Conservation (phyloP, 23 tunicate species). For the Botrylloides violaceus region DNA sequence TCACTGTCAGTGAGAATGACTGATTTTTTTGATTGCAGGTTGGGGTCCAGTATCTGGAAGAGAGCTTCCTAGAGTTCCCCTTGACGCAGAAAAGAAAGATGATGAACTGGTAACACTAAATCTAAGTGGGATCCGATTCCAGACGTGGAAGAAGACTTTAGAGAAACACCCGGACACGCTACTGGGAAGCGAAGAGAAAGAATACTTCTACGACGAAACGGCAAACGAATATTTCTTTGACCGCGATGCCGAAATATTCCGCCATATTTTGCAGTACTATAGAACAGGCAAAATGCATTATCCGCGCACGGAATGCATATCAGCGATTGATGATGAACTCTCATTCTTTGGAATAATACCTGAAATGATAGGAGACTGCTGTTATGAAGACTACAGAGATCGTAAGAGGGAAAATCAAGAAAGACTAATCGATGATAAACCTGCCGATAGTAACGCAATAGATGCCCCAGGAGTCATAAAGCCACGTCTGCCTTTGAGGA, state of each 20-base stretch:
- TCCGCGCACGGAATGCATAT: conserved; percentile 96
- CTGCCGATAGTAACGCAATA: background rate
- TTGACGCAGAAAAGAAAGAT: conserved; percentile 24
- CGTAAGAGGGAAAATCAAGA: conserved; percentile 92
- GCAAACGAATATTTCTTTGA: conserved; percentile 91
- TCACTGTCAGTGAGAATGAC: background rate
- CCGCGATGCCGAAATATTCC: conserved; percentile 94
- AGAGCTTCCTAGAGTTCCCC: conserved; percentile 56
- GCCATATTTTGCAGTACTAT: conserved; percentile 82
- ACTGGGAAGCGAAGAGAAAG: conserved; percentile 84
- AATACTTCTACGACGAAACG: conserved; percentile 87
- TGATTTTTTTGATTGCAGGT: conserved; percentile 50
- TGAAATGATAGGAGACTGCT: conserved; percentile 94
- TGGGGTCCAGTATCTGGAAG: conserved; percentile 71
- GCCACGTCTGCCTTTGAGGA: conserved; percentile 52
- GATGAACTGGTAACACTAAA: conserved; percentile 72
- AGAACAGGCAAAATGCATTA: conserved; percentile 95
- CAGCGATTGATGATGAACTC: conserved; percentile 85
- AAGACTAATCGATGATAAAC: conserved; percentile 61
- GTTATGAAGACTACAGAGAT: conserved; percentile 95
- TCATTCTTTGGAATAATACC: conserved; percentile 92
- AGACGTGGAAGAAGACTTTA: conserved; percentile 78
- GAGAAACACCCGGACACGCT: conserved; percentile 88
- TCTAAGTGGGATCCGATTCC: conserved; percentile 66
- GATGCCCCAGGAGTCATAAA: conserved; percentile 13